Evolutionary conservation across 2,888 invertebrate genomes (phyloP), one percentile per base, ranked within the genome.

Genomic region (Cryptophagus acutangulus): DNA sequence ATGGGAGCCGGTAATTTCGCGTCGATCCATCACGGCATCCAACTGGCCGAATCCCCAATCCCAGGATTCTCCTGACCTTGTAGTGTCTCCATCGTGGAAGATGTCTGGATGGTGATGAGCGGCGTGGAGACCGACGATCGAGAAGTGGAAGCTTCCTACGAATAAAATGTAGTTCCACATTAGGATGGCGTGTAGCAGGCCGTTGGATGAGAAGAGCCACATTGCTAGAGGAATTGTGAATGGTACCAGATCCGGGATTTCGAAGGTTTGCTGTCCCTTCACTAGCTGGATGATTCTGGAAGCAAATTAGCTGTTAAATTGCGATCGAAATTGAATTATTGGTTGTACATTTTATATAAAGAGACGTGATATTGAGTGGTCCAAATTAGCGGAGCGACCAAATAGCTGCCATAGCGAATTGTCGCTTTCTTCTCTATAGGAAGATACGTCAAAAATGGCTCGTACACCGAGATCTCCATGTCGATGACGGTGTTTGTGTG

Each of bases 21-120:
- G 70, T 42, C 87, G 75, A 59, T 87, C 89, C 36, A 83, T 78
- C 0, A 86, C 74, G 0, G 87, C 78, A 58, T 88, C 85, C 50
- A 89, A 57, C 64, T 88, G 86, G 57, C 82, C 77, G 1, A 89
- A 61, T 2, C 88, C 89, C 87, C 88, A 89, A 63, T 90, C 89
- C 49, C 62, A 56, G 4, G 14, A 31, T 16, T 16, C 12, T 31
- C 12, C 17, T 17, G 12, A 34, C 20, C 34, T 34, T 10, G 34
- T 10, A 17, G 34, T 16, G 62, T 90, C 89, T 1, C 87, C 87
- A 55, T 87, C 87, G 60, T 88, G 87, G 58, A 83, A 83, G 43
- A 87, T 82, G 18, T 78, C 78, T 1, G 88, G 86, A 62, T 88
- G 85, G 59, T 87, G 87, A 70, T 89, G 88, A 1, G 81, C 86